These are phyloP conservation scores for Sericinus montela DNA, from an alignment of 2,888 invertebrate species.

Conservation along the genomic window DNA sequence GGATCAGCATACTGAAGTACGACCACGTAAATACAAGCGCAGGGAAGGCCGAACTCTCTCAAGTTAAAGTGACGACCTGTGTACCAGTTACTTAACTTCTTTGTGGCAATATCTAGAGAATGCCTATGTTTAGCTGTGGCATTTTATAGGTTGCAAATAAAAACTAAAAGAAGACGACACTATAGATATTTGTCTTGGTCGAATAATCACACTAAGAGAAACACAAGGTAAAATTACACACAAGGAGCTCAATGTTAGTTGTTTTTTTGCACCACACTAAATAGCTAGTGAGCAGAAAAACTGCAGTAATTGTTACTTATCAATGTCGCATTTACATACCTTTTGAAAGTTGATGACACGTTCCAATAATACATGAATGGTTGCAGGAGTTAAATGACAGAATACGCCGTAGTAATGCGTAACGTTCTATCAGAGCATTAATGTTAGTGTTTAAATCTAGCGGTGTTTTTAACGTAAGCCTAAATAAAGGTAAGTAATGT, in stretches of 20 bases:
- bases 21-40: too few relatives aligned
- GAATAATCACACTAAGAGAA: slow-evolving; percentile 39
- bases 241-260: slow-evolving; percentile 33
- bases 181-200: slow-evolving; percentile 41
- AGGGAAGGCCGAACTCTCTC: too few relatives aligned
- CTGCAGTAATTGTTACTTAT: slow-evolving; percentile 47
- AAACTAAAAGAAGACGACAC: too few relatives aligned
- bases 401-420: slow-evolving; percentile 22
- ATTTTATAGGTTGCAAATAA: too few relatives aligned
- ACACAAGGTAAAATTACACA: slow-evolving; percentile 40
- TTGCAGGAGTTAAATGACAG: slow-evolving; percentile 41
- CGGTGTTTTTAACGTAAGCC: background rate
- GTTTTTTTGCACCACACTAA: slow-evolving; percentile 46
- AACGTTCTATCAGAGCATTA: slow-evolving; percentile 24
- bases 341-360: slow-evolving; percentile 53
- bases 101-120: too few relatives aligned
- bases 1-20: too few relatives aligned
- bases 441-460: slow-evolving; percentile 1
- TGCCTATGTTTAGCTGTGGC: too few relatives aligned
- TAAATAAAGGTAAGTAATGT: too few relatives aligned
- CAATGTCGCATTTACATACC: slow-evolving; percentile 41
- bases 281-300: slow-evolving; percentile 45
- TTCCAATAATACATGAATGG: slow-evolving; percentile 31
- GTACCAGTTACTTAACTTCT: too few relatives aligned
- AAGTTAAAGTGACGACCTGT: too few relatives aligned